phyloP scores from a whole-genome alignment of 2,797 vertebrate species.

The Cuculus canorus region DNA sequence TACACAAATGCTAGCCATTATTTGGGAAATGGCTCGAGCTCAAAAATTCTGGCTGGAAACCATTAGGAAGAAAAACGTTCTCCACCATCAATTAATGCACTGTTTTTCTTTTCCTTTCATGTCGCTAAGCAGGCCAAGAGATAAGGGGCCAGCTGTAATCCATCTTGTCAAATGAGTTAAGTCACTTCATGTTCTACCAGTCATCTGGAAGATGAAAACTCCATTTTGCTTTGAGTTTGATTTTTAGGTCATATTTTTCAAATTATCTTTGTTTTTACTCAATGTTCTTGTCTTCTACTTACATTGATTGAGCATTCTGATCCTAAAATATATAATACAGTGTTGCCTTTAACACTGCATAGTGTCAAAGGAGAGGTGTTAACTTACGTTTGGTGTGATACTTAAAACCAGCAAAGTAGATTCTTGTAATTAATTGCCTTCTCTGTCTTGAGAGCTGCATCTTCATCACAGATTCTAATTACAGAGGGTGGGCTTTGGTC shows the following conservation, averaged over 20 bases:
- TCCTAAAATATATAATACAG: not conserved
- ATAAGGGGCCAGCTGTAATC: slow-evolving; percentile 66
- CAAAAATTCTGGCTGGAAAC: slow-evolving; percentile 67
- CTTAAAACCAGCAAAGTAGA: not conserved
- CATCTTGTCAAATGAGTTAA: slow-evolving; percentile 67
- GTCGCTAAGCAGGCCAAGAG: slow-evolving; percentile 62
- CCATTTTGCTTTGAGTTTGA: not conserved
- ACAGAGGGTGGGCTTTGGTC: not conserved
- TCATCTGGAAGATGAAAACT: slow-evolving; percentile 57
- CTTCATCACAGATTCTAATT: not conserved
- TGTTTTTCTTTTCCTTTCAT: slow-evolving; percentile 69
- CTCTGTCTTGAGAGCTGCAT: not conserved
- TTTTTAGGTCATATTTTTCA: slow-evolving; percentile 34
- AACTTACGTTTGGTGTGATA: not conserved
- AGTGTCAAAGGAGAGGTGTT: not conserved
- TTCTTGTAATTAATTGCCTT: not conserved
- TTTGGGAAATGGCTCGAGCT: slow-evolving; percentile 58
- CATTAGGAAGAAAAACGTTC: slow-evolving; percentile 64
- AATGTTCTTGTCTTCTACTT: not conserved
- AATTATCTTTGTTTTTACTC: not conserved
- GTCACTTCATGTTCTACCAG: not conserved
- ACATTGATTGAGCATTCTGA: not conserved
- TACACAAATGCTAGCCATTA: slow-evolving; percentile 63
- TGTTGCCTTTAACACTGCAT: not conserved
- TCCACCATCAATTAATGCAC: slow-evolving; percentile 65